phyloP scores from a whole-genome alignment of 2,797 vertebrate genomes.

The Malacoraja senta region DNA sequence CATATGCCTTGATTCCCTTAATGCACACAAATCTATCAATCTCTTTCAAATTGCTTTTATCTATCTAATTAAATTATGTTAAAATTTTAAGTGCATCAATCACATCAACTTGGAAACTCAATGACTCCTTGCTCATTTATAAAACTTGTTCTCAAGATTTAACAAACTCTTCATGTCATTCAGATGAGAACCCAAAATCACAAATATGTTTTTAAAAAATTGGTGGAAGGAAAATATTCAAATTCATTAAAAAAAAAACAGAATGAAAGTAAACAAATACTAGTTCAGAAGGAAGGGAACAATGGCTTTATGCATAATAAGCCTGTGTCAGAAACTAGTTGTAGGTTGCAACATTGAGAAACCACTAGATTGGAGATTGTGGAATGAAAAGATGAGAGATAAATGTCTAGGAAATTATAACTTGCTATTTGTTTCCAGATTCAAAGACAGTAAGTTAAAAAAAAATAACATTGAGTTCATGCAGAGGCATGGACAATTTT shows the following conservation, averaged over 20 bases:
- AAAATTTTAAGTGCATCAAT: neutral
- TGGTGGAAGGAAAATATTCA: neutral
- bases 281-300: neutral
- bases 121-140: neutral
- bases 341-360: neutral
- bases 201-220: neutral
- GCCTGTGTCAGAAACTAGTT: neutral
- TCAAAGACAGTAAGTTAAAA: too few species aligned
- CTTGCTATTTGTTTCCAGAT: neutral
- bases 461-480: too few species aligned
- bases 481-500: too few species aligned
- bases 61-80: neutral
- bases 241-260: neutral
- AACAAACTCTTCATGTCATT: neutral
- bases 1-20: too few species aligned
- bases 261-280: neutral
- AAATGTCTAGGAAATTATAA: neutral
- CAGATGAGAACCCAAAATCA: neutral
- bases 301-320: neutral
- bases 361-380: neutral
- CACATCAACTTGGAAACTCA: neutral
- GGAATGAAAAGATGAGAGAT: neutral
- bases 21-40: too few species aligned
- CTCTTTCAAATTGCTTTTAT: neutral
- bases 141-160: neutral